Percentiles rank a stretch among this genome's conserved stretches.
Evolutionary conservation across 2,113 vertebrate species (phyloP).

Genomic region (Burhinus bistriatus): DNA sequence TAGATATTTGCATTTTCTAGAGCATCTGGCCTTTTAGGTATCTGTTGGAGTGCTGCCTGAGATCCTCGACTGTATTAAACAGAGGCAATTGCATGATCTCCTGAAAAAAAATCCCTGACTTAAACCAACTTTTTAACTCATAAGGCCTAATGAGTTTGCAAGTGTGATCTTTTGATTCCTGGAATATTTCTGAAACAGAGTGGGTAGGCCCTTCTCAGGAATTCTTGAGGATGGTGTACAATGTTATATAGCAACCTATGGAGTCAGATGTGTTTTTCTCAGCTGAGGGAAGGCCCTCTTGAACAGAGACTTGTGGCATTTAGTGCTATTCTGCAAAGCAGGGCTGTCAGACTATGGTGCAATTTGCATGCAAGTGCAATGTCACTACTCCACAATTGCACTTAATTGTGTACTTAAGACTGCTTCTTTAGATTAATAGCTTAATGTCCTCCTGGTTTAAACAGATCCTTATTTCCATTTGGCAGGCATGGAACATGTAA

Average conservation of each 20-base stretch:
- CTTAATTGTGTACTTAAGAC: neutral
- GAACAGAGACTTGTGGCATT: neutral
- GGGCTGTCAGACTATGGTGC: neutral
- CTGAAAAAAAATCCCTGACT: neutral
- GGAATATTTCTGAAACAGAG: neutral
- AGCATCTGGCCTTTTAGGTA: neutral
- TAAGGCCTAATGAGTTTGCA: neutral
- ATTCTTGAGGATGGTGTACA: neutral
- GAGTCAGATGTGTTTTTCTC: neutral
- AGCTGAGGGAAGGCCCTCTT: neutral
- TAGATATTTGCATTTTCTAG: neutral
- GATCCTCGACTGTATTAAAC: neutral
- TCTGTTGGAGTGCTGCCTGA: neutral
- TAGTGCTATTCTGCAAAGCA: neutral
- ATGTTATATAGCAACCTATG: neutral
- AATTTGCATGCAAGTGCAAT: neutral
- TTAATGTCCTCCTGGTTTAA: slow-evolving; percentile 11
- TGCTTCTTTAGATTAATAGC: neutral
- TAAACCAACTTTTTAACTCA: neutral
- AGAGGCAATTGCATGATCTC: neutral
- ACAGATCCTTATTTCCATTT: neutral
- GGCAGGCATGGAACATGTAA: neutral
- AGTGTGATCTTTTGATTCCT: neutral
- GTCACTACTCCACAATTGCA: neutral
- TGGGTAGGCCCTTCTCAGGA: neutral